Percentiles rank a stretch among this genome's conserved stretches.
Evolutionary conservation across 2,113 vertebrate species (phyloP).

Genomic region (Astur gentilis): DNA sequence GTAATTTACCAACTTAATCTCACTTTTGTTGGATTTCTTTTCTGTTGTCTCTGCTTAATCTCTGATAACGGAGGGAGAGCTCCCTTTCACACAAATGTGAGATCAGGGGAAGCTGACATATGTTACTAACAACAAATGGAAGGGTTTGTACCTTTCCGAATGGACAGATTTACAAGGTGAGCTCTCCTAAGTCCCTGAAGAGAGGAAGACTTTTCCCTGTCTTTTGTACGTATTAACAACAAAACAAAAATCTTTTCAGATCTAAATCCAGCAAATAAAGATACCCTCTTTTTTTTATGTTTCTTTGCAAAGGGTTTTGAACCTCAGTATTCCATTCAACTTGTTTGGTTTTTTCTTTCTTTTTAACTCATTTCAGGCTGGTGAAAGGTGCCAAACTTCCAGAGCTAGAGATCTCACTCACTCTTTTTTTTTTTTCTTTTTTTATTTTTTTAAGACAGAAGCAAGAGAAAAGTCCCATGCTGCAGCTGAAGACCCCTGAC

Average conservation of each 20-base stretch:
- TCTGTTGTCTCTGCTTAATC: not conserved
- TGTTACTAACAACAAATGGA: not conserved
- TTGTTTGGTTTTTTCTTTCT: not conserved
- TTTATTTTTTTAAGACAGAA: not conserved
- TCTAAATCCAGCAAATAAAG: conserved; percentile 26
- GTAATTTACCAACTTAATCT: not conserved
- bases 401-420: not conserved
- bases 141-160: not conserved
- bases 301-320: conserved; percentile 3
- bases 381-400: not conserved
- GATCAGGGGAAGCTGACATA: not conserved
- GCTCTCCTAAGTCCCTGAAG: not conserved
- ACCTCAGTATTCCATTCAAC: not conserved
- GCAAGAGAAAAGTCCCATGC: not conserved
- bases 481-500: not conserved
- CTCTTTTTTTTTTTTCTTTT: not conserved
- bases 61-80: not conserved
- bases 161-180: conserved; percentile 29
- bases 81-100: not conserved
- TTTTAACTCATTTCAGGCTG: not conserved
- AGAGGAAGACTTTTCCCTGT: not conserved
- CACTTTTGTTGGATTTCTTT: not conserved
- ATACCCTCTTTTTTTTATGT: not conserved
- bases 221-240: not conserved
- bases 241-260: conserved; percentile 8